Percentiles rank a stretch among this genome's conserved stretches.
Evolutionary conservation across 2,888 invertebrate species (phyloP).

Genomic region (Schizotus pectinicornis): DNA sequence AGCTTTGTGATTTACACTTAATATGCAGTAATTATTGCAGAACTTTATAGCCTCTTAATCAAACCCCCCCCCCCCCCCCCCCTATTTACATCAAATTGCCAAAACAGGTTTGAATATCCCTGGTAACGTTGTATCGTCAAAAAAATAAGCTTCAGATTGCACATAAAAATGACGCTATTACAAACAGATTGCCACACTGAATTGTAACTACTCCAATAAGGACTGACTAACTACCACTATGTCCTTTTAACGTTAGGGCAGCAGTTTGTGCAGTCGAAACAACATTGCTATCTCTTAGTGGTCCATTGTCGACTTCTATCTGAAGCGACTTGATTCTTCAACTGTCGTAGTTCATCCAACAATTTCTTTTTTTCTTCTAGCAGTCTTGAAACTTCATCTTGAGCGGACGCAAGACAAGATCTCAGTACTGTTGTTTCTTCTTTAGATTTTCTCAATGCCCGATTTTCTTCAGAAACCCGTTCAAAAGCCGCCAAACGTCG

Average conservation of each 20-base stretch:
- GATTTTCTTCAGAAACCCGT: conserved; percentile 66
- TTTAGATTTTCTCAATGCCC: conserved; percentile 58
- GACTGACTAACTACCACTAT: conserved; percentile 34
- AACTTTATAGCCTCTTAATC: not conserved
- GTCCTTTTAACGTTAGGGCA: conserved; percentile 56
- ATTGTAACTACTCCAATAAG: conserved; percentile 7
- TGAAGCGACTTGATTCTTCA: conserved; percentile 65
- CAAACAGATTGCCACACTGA: conserved; percentile 10
- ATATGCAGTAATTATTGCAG: conserved; percentile 6
- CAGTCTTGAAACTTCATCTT: conserved; percentile 74
- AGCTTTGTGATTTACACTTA: conserved; percentile 7
- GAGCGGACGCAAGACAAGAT: conserved; percentile 69
- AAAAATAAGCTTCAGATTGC: conserved; percentile 6
- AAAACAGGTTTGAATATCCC: conserved; percentile 19
- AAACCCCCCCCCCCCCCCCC: not conserved
- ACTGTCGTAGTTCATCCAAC: conserved; percentile 70
- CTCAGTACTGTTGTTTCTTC: conserved; percentile 69
- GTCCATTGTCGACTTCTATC: conserved; percentile 59
- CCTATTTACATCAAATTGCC: conserved; percentile 5
- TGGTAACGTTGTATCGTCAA: conserved; percentile 7
- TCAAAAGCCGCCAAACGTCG: conserved; percentile 67
- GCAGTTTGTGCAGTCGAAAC: conserved; percentile 74
- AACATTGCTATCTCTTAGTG: conserved; percentile 73
- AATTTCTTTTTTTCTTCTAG: conserved; percentile 77
- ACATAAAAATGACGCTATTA: conserved; percentile 2